phyloP scores from a whole-genome alignment of 1,140 invertebrate species.

The Rhysida immarginata region DNA sequence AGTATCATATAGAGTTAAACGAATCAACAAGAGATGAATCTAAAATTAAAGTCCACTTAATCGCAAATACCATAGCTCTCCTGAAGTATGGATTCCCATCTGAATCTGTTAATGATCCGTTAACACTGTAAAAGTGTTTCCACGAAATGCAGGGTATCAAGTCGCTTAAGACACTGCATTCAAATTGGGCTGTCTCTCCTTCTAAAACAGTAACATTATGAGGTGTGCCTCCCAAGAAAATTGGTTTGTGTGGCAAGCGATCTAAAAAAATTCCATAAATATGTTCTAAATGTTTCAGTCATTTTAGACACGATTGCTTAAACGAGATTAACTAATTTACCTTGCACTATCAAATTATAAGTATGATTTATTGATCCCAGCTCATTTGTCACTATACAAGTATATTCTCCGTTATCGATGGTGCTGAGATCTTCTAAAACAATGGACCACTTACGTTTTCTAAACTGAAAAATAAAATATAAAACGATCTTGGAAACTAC shows the following conservation, averaged over 20 bases:
- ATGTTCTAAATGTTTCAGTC: too few species aligned
- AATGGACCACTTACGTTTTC: constrained; percentile 47
- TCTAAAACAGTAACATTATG: constrained; percentile 52
- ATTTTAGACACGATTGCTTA: too few species aligned
- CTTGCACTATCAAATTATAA: constrained; percentile 51
- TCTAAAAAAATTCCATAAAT: constrained; percentile 40
- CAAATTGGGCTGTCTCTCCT: constrained; percentile 48
- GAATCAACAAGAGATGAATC: too few species aligned
- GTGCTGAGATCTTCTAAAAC: constrained; percentile 54
- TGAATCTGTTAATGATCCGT: constrained; percentile 23
- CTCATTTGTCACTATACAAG: constrained; percentile 62
- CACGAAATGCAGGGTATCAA: constrained; percentile 57
- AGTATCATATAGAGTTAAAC: too few species aligned
- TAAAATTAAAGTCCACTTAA: too few species aligned
- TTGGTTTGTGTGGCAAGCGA: constrained; percentile 55
- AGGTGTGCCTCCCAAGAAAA: constrained; percentile 47
- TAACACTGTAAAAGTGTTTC: constrained; percentile 43
- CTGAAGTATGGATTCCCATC: too few species aligned
- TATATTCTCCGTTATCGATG: constrained; percentile 65
- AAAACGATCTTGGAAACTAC: not conserved
- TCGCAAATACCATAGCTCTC: too few species aligned
- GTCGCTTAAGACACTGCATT: constrained; percentile 57
- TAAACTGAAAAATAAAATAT: constrained; percentile 21
- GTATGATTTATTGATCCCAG: constrained; percentile 59
- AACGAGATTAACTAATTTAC: constrained; percentile 36